Evolutionary conservation across 2,797 vertebrate species (phyloP), one percentile per base, ranked within the genome.

Genomic region (Salmo trutta): DNA sequence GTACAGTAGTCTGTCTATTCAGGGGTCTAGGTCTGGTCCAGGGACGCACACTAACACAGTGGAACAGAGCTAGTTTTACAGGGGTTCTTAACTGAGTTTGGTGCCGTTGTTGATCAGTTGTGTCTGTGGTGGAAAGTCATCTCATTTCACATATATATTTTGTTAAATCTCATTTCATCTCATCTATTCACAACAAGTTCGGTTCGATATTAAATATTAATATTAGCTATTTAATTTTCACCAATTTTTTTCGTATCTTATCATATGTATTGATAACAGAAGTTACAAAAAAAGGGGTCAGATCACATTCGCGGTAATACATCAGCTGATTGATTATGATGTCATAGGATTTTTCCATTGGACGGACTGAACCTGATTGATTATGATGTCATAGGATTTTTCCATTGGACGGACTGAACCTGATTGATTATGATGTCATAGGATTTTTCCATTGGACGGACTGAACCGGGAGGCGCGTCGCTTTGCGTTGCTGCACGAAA

Each of bases 1-100:
- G 96, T 97, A 93, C 56, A 19, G 56, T 3, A 56, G 15, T 5
- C 19, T 2, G 15, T 5, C 19, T 2, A 56, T 5, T 56, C 16
- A 19, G 56, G 19, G 19, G 7, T 7, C n/a, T 10, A 59, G 19
- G n/a, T 10, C n/a, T 12, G 56, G 19, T 21, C 19, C 56, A 21
- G 0, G 56, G 19, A 21, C n/a, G 8, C n/a, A 15, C 4, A 17
- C 7, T 59, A 59, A 59, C 56, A n/a, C 56, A 1, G 5, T 59
- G n/a, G 56, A 59, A n/a, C n/a, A 59, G 56, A 16, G 15, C 4
- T 31, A 31, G 6, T 47, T 47, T 12, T 47, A 47, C 3, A 19
- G 4, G 14, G 65, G 5, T 33, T 66, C 14, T 21, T 36, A 17
- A 3, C 17, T 6, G 14, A 69, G 29, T 69, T 41, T 33, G 65